Percentiles rank a stretch among this genome's conserved stretches.
Evolutionary conservation across 2,113 vertebrate species (phyloP).

Genomic region (Bubalus kerabau): DNA sequence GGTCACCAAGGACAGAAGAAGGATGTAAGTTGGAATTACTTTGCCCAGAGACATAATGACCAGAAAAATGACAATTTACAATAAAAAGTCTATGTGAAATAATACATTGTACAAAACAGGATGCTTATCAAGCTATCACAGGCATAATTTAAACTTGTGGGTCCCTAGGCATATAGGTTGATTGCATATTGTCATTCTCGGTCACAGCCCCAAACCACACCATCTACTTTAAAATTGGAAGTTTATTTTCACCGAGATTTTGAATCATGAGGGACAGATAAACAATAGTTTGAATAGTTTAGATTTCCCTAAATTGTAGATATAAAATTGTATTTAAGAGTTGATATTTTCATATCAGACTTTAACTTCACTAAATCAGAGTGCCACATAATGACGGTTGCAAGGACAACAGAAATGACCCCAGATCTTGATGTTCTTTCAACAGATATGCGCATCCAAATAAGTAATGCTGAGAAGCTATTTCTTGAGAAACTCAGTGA

Average conservation of each 20-base stretch:
- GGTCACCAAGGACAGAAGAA: neutral
- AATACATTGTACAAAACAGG: neutral
- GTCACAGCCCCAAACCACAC: neutral
- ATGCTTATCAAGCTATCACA: neutral
- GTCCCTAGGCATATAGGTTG: neutral
- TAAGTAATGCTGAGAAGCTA: slow-evolving; percentile 68
- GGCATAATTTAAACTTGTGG: neutral
- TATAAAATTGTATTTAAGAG: neutral
- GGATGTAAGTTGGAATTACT: neutral
- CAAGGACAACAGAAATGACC: neutral
- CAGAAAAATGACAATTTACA: slow-evolving; percentile 11
- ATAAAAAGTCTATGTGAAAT: neutral
- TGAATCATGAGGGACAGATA: neutral
- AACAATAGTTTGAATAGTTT: neutral
- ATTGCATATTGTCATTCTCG: neutral
- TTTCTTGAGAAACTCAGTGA: slow-evolving; percentile 73
- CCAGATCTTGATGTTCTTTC: slow-evolving; percentile 51
- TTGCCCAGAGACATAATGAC: neutral
- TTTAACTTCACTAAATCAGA: slow-evolving; percentile 7
- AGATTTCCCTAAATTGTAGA: neutral
- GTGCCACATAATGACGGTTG: neutral
- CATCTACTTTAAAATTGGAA: neutral
- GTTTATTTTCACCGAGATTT: slow-evolving; percentile 27
- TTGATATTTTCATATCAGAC: slow-evolving; percentile 7
- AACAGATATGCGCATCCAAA: slow-evolving; percentile 75